Conservation (phyloP, 2,888 invertebrate genomes). For the Melanchra persicariae region DNA sequence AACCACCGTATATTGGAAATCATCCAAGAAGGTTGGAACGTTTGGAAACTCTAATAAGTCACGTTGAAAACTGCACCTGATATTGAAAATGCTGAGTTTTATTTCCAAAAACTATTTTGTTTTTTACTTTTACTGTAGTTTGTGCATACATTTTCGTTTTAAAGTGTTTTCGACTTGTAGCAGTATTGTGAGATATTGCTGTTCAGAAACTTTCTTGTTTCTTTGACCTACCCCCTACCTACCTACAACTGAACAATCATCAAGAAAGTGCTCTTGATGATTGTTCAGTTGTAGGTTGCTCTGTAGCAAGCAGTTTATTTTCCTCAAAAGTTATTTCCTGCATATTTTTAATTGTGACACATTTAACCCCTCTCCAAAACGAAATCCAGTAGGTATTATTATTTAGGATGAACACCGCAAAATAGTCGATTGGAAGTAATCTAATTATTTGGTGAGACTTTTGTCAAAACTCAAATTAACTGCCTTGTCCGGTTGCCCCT, state of each 20-base stretch:
- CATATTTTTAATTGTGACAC: neutral
- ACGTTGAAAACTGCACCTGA: conserved; percentile 43
- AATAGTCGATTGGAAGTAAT: neutral
- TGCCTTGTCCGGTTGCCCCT: too few relatives aligned
- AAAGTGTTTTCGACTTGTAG: conserved; percentile 4
- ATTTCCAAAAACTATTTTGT: conserved; percentile 32
- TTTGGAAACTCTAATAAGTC: conserved; percentile 47
- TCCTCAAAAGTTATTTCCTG: neutral
- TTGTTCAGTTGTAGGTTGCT: neutral
- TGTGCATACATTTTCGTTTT: conserved; percentile 35
- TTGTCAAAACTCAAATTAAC: neutral
- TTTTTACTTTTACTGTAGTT: conserved; percentile 34
- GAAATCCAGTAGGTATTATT: too few relatives aligned
- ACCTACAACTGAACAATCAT: too few relatives aligned
- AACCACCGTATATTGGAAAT: conserved; percentile 42
- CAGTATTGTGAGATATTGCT: conserved; percentile 18
- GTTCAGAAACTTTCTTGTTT: conserved; percentile 23
- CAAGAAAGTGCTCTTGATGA: too few relatives aligned
- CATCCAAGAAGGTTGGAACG: conserved; percentile 43
- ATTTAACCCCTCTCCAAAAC: too few relatives aligned
- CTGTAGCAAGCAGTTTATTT: neutral
- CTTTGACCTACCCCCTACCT: too few relatives aligned
- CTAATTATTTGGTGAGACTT: neutral
- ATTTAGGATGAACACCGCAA: neutral
- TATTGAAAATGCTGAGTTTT: conserved; percentile 33